These are phyloP conservation scores for Platysternon megacephalum DNA, from an alignment of 2,113 vertebrate genomes.

Conservation along the genomic window DNA sequence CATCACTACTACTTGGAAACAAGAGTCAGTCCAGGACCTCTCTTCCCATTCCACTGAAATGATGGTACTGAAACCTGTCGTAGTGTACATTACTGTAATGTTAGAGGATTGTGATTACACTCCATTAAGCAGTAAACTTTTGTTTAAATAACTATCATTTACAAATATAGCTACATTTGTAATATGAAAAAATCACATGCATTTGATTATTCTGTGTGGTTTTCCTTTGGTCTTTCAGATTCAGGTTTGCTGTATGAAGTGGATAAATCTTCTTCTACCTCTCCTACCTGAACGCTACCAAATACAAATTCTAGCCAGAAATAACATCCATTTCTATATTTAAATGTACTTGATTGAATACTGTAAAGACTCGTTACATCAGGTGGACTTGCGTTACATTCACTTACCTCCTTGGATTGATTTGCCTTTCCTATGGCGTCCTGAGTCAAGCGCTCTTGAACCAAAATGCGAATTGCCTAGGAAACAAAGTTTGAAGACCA, in stretches of 20 bases:
- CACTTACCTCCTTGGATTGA: conserved; percentile 90
- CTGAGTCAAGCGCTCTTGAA: conserved; percentile 93
- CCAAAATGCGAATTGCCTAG: conserved; percentile 95
- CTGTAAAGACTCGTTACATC: background rate
- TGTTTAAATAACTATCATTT: background rate
- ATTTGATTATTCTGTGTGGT: background rate
- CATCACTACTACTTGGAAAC: fast-evolving
- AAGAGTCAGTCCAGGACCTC: background rate
- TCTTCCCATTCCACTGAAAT: background rate
- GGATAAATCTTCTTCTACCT: background rate
- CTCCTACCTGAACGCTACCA: fast-evolving
- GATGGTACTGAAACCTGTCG: background rate
- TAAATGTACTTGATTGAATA: background rate
- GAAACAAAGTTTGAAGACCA: background rate
- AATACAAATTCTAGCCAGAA: background rate
- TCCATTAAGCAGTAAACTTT: background rate
- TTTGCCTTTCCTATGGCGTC: conserved; percentile 92
- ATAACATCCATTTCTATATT: background rate
- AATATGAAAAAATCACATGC: background rate
- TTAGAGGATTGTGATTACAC: background rate
- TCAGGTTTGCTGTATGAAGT: fast-evolving
- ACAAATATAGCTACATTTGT: background rate
- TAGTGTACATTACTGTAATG: background rate
- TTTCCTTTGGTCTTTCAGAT: background rate
- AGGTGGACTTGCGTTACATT: fast-evolving